Evolutionary conservation across 2,113 vertebrate genomes (phyloP).

Genomic region (Amphilophus citrinellus): DNA sequence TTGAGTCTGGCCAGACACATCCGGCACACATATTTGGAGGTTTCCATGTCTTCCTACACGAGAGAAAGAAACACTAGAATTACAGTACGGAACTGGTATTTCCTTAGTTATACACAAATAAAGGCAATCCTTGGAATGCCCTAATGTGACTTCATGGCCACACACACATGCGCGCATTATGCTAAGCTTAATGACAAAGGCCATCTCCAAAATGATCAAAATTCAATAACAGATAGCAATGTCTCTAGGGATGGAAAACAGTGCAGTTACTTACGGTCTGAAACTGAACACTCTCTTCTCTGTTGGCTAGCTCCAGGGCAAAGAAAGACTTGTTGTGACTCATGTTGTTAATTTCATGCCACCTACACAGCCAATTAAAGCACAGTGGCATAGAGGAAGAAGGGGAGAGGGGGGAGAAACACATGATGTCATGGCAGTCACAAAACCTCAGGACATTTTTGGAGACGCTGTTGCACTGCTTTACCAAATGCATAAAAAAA

Average conservation of each 20-base stretch:
- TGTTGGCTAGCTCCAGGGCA: constrained; percentile 91
- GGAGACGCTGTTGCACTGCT: background rate
- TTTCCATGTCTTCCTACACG: constrained; percentile 98
- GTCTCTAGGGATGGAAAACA: constrained; percentile 3
- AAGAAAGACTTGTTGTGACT: constrained; percentile 98
- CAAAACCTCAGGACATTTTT: constrained; percentile 24
- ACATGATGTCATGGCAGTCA: constrained; percentile 46
- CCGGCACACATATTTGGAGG: constrained; percentile 97
- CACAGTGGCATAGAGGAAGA: constrained; percentile 18
- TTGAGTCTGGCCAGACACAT: constrained; percentile 96
- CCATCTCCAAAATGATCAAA: constrained; percentile 33
- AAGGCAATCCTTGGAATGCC: constrained; percentile 2
- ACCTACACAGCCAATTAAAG: constrained; percentile 83
- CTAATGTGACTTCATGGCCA: constrained; percentile 24
- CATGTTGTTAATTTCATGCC: constrained; percentile 98
- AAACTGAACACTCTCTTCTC: constrained; percentile 97
- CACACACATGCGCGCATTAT: background rate
- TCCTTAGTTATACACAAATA: constrained; percentile 13
- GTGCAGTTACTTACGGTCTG: constrained; percentile 90
- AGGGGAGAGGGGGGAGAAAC: constrained; percentile 6
- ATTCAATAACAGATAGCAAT: constrained; percentile 45
- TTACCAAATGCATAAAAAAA: background rate
- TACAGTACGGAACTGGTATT: constrained; percentile 1
- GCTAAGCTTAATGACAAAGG: background rate
- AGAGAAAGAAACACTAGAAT: constrained; percentile 30